Percentiles rank a stretch among this genome's conserved stretches.
phyloP scores from a whole-genome alignment of 1,140 invertebrate species.

The Pseudomyrmex concolor region DNA sequence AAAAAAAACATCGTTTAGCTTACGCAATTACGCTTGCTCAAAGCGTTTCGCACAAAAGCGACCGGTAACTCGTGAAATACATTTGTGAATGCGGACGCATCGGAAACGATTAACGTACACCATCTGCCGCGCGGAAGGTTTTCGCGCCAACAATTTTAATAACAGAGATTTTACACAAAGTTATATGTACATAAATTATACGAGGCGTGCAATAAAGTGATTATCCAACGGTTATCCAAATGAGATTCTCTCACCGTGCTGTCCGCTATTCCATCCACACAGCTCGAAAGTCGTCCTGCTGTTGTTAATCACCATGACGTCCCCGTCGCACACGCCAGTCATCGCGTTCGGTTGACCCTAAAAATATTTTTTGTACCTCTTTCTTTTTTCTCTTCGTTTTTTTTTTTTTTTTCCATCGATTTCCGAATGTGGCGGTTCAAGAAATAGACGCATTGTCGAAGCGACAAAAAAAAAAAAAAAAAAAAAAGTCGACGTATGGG shows the following conservation, averaged over 20 bases:
- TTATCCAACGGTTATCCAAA: too few species aligned
- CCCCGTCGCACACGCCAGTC: conserved; percentile 92
- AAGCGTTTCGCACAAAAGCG: too few species aligned
- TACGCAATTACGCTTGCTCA: too few species aligned
- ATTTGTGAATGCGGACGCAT: too few species aligned
- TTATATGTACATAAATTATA: too few species aligned
- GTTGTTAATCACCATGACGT: conserved; percentile 87
- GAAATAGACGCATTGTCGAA: not conserved
- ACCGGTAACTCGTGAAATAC: too few species aligned
- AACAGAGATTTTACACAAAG: too few species aligned
- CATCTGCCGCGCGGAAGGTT: too few species aligned
- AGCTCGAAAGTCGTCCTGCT: conserved; percentile 87
- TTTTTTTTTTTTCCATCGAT: not conserved
- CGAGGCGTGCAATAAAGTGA: not conserved
- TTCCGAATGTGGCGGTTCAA: not conserved
- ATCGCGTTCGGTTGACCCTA: conserved; percentile 92
- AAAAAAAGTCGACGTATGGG: conserved; percentile 26
- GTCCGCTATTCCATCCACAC: conserved; percentile 93
- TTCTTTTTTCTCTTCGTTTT: not conserved
- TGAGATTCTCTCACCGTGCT: conserved; percentile 88
- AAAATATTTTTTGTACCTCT: conserved; percentile 66
- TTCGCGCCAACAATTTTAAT: not conserved
- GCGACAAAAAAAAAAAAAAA: not conserved
- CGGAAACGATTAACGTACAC: too few species aligned
- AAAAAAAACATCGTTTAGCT: too few species aligned